Evolutionary conservation across 2,113 vertebrate genomes (phyloP).

Genomic region (Caracal caracal): DNA sequence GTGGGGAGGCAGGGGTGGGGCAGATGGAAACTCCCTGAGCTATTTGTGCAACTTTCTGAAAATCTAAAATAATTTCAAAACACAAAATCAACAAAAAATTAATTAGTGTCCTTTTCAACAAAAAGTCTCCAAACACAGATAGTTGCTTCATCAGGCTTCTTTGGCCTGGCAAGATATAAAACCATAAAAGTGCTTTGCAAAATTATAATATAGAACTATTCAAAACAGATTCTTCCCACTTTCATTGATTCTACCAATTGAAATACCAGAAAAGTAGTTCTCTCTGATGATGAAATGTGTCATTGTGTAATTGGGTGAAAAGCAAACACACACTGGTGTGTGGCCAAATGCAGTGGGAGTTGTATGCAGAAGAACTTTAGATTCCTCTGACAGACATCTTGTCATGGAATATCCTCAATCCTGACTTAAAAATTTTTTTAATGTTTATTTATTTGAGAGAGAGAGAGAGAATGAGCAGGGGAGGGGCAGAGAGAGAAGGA

Average conservation of each 20-base stretch:
- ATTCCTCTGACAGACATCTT: neutral
- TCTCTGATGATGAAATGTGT: neutral
- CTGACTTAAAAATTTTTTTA: neutral
- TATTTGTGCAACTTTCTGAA: neutral
- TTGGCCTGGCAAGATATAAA: neutral
- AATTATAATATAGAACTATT: neutral
- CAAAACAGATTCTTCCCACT: neutral
- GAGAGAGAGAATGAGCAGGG: too few species aligned
- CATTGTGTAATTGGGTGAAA: neutral
- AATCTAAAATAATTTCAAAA: conserved; percentile 12
- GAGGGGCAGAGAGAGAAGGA: too few species aligned
- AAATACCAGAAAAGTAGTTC: neutral
- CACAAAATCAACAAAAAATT: neutral
- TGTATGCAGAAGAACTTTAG: neutral
- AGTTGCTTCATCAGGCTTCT: neutral
- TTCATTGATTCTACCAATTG: neutral
- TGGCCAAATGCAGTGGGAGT: neutral
- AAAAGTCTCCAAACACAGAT: neutral
- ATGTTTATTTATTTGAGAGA: too few species aligned
- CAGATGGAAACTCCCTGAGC: neutral
- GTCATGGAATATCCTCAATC: neutral
- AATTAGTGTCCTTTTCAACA: neutral
- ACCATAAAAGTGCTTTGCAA: neutral
- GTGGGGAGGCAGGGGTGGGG: neutral
- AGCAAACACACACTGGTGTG: neutral